Evolutionary conservation across 2,797 vertebrate genomes (phyloP).

Genomic region (Austrolebias charrua): DNA sequence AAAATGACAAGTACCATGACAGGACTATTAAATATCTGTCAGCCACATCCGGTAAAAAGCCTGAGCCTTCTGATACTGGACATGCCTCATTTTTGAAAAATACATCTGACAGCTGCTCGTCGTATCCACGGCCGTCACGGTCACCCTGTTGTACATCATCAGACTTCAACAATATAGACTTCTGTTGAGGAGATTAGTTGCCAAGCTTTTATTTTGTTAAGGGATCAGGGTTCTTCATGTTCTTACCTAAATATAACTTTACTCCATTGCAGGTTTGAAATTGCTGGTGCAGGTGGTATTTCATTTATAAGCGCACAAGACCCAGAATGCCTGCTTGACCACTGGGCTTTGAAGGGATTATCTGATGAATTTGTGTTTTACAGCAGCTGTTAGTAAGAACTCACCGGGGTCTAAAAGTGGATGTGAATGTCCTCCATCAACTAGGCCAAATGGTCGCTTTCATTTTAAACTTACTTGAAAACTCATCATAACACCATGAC

Average conservation of each 20-base stretch:
- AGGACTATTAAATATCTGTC: constrained; percentile 48
- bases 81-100: constrained; percentile 55
- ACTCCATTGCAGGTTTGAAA: constrained; percentile 68
- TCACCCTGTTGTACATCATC: constrained; percentile 68
- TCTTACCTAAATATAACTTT: constrained; percentile 82
- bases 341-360: constrained; percentile 83
- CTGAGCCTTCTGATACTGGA: constrained; percentile 59
- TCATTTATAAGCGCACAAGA: constrained; percentile 80
- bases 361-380: constrained; percentile 87
- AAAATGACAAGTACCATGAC: constrained; percentile 31
- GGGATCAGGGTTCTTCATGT: constrained; percentile 83
- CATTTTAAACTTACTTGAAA: constrained; percentile 54
- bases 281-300: constrained; percentile 77
- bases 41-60: constrained; percentile 44
- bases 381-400: constrained; percentile 85
- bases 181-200: constrained; percentile 79
- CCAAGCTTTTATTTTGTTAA: constrained; percentile 83
- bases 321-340: constrained; percentile 85
- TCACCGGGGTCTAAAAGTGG: constrained; percentile 87
- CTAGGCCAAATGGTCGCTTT: constrained; percentile 61
- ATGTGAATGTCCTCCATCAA: constrained; percentile 58
- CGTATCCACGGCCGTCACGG: constrained; percentile 50
- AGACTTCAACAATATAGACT: constrained; percentile 80
- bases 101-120: constrained; percentile 67
- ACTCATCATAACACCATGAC: constrained; percentile 4